These are phyloP conservation scores for Hedychridium roseum DNA, from an alignment of 2,888 invertebrate species.

Conservation along the genomic window DNA sequence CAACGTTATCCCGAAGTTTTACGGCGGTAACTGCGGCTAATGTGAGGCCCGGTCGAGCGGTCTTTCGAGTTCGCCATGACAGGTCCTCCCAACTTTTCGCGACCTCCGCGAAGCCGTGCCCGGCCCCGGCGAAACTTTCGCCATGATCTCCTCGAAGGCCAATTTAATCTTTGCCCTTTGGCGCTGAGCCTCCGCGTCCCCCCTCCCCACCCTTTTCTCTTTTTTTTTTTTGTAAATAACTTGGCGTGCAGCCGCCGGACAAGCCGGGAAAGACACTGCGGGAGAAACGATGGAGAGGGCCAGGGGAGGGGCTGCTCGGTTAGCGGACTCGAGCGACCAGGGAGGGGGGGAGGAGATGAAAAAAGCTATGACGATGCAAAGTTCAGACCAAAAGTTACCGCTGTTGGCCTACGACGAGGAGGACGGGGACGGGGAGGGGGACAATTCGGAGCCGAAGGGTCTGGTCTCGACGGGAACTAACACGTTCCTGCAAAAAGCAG, in stretches of 20 bases:
- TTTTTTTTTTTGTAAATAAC: constrained; percentile 41
- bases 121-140: constrained; percentile 31
- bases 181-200: constrained; percentile 28
- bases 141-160: constrained; percentile 29
- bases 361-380: constrained; percentile 12
- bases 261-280: constrained; percentile 26
- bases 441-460: constrained; percentile 5
- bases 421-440: background rate
- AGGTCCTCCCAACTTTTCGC: too few species aligned
- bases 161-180: constrained; percentile 42
- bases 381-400: constrained; percentile 26
- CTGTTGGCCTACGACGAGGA: constrained; percentile 3
- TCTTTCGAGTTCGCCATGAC: too few species aligned
- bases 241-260: constrained; percentile 27
- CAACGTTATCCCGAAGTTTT: too few species aligned
- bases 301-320: too few species aligned
- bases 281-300: constrained; percentile 14
- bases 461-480: constrained; percentile 5
- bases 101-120: background rate
- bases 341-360: background rate
- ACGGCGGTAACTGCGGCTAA: too few species aligned
- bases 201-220: too few species aligned
- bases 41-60: too few species aligned
- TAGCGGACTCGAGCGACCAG: too few species aligned
- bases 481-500: constrained; percentile 14